A percentile compares a stretch with the other conserved stretches of the same genome.
Evolutionary conservation across 2,113 vertebrate genomes (phyloP).

Genomic region (Oncorhynchus kisutch): DNA sequence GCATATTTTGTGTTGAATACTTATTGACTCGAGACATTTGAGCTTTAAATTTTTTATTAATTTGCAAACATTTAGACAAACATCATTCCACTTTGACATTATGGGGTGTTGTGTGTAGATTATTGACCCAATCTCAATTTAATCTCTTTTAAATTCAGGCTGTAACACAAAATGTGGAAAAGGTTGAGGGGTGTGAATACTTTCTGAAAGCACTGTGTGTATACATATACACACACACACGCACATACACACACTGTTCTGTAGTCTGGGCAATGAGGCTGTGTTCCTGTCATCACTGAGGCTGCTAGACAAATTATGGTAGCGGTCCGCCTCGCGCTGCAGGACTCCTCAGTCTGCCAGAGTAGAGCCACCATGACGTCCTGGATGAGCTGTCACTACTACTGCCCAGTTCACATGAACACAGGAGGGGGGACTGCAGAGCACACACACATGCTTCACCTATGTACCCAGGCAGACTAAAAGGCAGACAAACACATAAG

Average conservation of each 20-base stretch:
- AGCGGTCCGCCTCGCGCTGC: conserved; percentile 50
- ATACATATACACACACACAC: background rate
- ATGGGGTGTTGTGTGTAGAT: no score
- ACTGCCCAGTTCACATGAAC: conserved; percentile 56
- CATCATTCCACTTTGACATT: no score
- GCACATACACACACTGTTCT: background rate
- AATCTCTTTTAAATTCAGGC: no score
- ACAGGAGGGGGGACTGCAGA: background rate
- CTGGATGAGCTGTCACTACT: conserved; percentile 69
- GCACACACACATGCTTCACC: conserved; percentile 9
- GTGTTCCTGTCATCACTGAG: conserved; percentile 64
- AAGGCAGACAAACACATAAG: conserved; percentile 4
- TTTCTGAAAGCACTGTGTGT: no score
- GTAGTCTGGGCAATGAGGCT: conserved; percentile 45
- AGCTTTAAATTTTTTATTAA: no score
- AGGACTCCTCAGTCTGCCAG: conserved; percentile 50
- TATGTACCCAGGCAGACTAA: conserved; percentile 17
- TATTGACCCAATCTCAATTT: no score
- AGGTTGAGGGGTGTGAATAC: no score
- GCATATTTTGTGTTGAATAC: no score
- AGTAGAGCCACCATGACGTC: conserved; percentile 59
- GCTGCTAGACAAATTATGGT: conserved; percentile 69
- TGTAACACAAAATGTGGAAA: no score
- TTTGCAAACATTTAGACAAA: no score
- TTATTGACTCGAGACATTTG: no score